phyloP scores from a whole-genome alignment of 1,140 invertebrate genomes.

The Papilio polytes region DNA sequence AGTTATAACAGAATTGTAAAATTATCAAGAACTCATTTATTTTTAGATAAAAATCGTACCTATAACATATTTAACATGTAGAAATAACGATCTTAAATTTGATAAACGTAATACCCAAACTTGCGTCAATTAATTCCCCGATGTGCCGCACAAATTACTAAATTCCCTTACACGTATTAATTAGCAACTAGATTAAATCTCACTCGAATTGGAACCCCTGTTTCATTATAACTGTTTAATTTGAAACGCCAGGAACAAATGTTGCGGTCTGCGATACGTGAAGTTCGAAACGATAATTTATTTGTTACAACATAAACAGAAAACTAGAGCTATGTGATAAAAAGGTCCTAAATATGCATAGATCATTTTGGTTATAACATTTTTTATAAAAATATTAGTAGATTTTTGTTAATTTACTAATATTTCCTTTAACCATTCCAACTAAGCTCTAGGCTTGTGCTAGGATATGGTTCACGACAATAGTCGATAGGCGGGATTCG shows the following conservation, averaged over 20 bases:
- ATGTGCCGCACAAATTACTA: slow-evolving; percentile 20
- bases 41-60: no score
- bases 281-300: background rate
- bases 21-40: no score
- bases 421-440: no score
- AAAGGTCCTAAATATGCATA: no score
- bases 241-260: slow-evolving; percentile 8
- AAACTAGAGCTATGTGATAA: no score
- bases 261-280: background rate
- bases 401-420: no score
- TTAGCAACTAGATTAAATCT: slow-evolving; percentile 15
- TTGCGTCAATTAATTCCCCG: slow-evolving; percentile 7
- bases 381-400: no score
- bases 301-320: background rate
- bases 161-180: slow-evolving; percentile 15
- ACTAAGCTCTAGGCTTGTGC: no score
- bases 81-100: background rate
- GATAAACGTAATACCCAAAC: background rate
- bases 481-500: no score
- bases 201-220: background rate
- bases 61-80: background rate
- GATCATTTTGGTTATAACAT: no score
- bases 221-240: slow-evolving; percentile 6
- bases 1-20: no score
- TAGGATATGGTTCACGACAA: no score